phyloP scores from a whole-genome alignment of 2,113 vertebrate genomes.

The Bubalus kerabau region DNA sequence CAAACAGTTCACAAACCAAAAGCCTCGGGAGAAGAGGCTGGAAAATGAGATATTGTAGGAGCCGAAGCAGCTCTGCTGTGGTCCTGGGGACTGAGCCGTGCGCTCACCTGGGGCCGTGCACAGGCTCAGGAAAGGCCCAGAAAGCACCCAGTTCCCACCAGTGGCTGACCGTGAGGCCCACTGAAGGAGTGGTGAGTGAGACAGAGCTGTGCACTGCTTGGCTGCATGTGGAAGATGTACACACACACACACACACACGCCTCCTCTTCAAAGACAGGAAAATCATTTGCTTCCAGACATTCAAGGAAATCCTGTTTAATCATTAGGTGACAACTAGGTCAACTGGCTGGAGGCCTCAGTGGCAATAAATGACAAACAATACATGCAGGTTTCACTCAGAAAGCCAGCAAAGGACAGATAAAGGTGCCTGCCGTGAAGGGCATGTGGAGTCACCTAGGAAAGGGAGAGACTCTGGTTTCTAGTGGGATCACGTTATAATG shows the following conservation, averaged over 20 bases:
- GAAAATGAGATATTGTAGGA: neutral
- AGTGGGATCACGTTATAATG: accelerated
- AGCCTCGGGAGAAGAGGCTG: neutral
- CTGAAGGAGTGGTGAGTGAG: no score
- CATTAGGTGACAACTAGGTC: neutral
- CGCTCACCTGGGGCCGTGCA: no score
- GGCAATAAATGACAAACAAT: neutral
- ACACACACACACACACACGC: accelerated
- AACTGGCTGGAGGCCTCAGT: neutral
- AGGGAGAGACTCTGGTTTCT: neutral
- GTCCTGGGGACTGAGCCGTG: neutral
- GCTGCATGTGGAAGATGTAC: neutral
- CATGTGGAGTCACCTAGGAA: neutral
- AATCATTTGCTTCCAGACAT: neutral
- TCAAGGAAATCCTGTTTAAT: neutral
- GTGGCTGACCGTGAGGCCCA: neutral
- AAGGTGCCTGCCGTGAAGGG: neutral
- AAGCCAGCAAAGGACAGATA: neutral
- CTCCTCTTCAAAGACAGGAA: neutral
- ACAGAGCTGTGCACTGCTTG: neutral
- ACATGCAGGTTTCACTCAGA: neutral
- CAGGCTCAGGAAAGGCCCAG: no score
- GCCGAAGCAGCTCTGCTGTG: neutral
- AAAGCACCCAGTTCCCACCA: neutral
- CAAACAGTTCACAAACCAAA: neutral